These are phyloP conservation scores for Eretmochelys imbricata DNA, from an alignment of 2,113 vertebrate genomes.

Conservation along the genomic window DNA sequence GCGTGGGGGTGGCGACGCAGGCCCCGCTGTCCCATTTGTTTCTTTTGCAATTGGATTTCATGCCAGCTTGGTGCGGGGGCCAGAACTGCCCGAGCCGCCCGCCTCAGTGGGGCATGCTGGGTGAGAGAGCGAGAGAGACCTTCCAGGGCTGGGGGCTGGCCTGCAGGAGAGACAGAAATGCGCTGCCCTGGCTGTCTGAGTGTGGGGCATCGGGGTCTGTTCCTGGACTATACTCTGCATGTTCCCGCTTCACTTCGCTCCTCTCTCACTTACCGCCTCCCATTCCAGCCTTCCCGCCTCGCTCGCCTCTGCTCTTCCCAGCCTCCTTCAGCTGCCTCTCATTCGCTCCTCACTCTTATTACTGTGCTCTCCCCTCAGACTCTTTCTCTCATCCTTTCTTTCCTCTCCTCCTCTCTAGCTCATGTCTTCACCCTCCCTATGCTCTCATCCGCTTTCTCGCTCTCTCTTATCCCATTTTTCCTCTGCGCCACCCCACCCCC, in stretches of 20 bases:
- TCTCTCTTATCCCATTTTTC: neutral
- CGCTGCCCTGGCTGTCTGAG: neutral
- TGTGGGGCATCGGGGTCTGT: too few relatives aligned
- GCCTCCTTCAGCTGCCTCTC: neutral
- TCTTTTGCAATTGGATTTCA: neutral
- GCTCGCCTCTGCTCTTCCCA: neutral
- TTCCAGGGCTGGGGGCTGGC: neutral
- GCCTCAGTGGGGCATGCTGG: neutral
- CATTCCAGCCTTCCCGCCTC: neutral
- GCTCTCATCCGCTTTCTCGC: neutral
- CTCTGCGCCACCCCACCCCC: neutral
- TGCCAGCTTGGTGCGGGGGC: neutral
- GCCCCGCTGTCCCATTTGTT: conserved; percentile 2
- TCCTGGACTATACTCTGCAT: neutral
- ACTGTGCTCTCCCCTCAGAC: neutral
- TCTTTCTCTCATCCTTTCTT: neutral
- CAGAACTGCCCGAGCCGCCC: neutral
- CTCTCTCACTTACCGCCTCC: neutral
- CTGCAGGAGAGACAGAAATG: neutral
- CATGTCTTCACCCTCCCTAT: neutral
- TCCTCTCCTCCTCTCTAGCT: neutral
- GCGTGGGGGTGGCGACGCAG: conserved; percentile 31
- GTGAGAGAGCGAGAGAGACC: neutral
- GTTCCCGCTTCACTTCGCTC: neutral
- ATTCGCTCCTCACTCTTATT: neutral